Evolutionary conservation across 2,888 invertebrate species (phyloP).

Genomic region (Pseudolycoriella hygida): DNA sequence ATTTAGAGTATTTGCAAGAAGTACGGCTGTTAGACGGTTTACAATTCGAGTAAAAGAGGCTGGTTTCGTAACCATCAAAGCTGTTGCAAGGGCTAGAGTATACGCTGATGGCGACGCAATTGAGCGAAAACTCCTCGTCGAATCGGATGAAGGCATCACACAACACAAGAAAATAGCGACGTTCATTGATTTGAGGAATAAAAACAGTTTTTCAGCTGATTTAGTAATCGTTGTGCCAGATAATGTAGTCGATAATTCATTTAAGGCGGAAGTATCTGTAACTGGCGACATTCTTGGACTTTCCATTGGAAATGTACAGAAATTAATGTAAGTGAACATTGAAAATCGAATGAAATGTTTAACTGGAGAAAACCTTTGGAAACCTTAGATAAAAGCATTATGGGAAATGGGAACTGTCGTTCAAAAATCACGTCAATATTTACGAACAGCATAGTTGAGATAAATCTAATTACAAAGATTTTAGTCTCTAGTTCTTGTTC

Average conservation of each 20-base stretch:
- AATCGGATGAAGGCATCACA: conserved; percentile 57
- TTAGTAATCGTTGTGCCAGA: conserved; percentile 30
- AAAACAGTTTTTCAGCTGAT: conserved; percentile 25
- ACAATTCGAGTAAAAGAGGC: conserved; percentile 49
- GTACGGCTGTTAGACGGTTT: conserved; percentile 60
- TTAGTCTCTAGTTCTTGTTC: too few species aligned
- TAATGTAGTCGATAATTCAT: conserved; percentile 40
- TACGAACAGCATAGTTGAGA: too few species aligned
- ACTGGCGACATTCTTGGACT: conserved; percentile 52
- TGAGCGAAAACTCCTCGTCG: conserved; percentile 39
- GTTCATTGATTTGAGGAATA: conserved; percentile 47
- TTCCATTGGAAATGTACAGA: conserved; percentile 54
- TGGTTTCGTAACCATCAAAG: conserved; percentile 50
- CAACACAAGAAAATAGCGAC: conserved; percentile 44
- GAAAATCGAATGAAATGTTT: too few species aligned
- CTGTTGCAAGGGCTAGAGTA: conserved; percentile 34
- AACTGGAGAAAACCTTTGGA: too few species aligned
- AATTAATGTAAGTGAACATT: conserved; percentile 35
- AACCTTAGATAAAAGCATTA: too few species aligned
- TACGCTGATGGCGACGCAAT: conserved; percentile 43
- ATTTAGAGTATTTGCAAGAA: too few species aligned
- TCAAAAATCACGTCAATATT: too few species aligned
- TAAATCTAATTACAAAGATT: too few species aligned
- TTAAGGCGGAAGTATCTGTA: conserved; percentile 34
- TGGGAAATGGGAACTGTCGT: too few species aligned